A percentile compares a stretch with the other conserved stretches of the same genome.
Conservation (phyloP, 2,113 vertebrate genomes). For the Phocoena phocoena region DNA sequence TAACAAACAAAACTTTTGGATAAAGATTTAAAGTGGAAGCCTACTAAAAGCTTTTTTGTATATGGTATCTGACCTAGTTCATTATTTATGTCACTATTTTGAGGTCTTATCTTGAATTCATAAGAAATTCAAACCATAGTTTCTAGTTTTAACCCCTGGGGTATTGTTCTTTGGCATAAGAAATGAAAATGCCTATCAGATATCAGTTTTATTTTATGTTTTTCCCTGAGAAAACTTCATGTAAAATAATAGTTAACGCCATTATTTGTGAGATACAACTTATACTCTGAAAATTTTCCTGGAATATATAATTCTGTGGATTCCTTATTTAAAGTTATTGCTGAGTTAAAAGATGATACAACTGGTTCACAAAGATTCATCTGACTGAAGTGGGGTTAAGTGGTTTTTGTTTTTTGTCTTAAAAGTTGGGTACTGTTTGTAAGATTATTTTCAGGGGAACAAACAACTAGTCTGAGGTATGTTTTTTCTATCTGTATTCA, state of each 20-base stretch:
- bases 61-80: constrained; percentile 16
- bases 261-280: constrained; percentile 47
- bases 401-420: not conserved
- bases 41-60: constrained; percentile 27
- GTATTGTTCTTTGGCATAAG: constrained; percentile 36
- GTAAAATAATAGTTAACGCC: constrained; percentile 42
- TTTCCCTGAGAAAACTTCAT: constrained; percentile 48
- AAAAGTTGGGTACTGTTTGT: not conserved
- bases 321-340: constrained; percentile 18
- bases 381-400: not conserved
- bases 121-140: constrained; percentile 23
- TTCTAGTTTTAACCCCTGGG: constrained; percentile 24
- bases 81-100: constrained; percentile 57
- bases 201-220: constrained; percentile 48
- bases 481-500: constrained; percentile 21
- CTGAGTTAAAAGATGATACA: not conserved
- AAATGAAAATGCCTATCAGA: constrained; percentile 55
- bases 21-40: constrained; percentile 39
- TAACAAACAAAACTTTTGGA: not conserved
- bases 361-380: not conserved
- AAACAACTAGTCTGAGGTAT: not conserved
- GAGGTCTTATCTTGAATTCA: constrained; percentile 54
- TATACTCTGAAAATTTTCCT: not conserved
- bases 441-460: not conserved
- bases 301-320: not conserved